These are phyloP conservation scores for Urosaurus nigricauda DNA, from an alignment of 2,797 vertebrate genomes.

Conservation along the genomic window DNA sequence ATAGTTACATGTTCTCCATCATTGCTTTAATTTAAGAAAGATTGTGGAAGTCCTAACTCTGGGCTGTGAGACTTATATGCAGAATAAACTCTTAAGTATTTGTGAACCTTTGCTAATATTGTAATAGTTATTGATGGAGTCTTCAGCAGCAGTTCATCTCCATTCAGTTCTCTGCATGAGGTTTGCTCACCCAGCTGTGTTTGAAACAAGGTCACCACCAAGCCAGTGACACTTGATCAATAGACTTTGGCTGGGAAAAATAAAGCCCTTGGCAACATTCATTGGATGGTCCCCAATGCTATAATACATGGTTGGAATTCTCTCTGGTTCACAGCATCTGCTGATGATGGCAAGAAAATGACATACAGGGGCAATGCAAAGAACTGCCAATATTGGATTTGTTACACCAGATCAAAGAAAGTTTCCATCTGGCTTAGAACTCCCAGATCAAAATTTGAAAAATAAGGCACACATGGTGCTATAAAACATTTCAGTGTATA, in stretches of 20 bases:
- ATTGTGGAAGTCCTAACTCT: not conserved
- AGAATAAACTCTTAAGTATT: not conserved
- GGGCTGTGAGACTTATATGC: not conserved
- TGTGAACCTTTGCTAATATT: slow-evolving; percentile 24
- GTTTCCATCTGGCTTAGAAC: not conserved
- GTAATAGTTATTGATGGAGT: slow-evolving; percentile 43
- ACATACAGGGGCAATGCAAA: slow-evolving; percentile 19
- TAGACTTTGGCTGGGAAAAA: slow-evolving; percentile 30
- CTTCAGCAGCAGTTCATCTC: slow-evolving; percentile 22
- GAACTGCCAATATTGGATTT: slow-evolving; percentile 25
- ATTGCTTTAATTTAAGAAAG: not conserved
- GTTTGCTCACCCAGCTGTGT: slow-evolving; percentile 19
- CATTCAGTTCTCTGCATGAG: slow-evolving; percentile 52
- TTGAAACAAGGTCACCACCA: slow-evolving; percentile 47
- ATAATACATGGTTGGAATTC: not conserved
- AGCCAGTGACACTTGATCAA: slow-evolving; percentile 12
- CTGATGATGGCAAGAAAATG: slow-evolving; percentile 5
- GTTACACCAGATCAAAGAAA: slow-evolving; percentile 17
- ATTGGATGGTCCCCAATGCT: not conserved
- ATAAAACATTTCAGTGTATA: not conserved
- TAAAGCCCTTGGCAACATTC: slow-evolving; percentile 20
- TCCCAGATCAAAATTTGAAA: not conserved
- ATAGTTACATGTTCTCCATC: not conserved
- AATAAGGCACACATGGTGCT: not conserved
- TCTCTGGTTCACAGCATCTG: slow-evolving; percentile 29